Evolutionary conservation across 1,140 invertebrate species (phyloP).

Genomic region (Melanaphis sacchari): DNA sequence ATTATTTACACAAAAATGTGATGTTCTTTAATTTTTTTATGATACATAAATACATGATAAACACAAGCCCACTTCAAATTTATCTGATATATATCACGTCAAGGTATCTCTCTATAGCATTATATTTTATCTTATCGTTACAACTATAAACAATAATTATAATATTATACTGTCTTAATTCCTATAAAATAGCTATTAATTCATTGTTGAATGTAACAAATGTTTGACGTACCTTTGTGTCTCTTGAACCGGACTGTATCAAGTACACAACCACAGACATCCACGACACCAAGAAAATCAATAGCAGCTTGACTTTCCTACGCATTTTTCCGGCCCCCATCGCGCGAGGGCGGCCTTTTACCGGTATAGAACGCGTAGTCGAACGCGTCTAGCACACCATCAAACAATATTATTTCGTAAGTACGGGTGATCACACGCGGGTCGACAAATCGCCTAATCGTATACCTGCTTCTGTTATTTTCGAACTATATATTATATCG

Average conservation of each 20-base stretch:
- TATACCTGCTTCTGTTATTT: background rate
- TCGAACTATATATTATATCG: background rate
- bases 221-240: conserved; percentile 62
- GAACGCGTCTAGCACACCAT: background rate
- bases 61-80: background rate
- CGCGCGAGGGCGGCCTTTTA: background rate
- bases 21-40: background rate
- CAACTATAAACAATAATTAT: background rate
- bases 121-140: background rate
- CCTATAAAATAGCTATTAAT: background rate
- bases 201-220: background rate
- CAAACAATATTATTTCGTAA: background rate
- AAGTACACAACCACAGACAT: conserved; percentile 70
- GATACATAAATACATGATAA: background rate
- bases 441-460: background rate
- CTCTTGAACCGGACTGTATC: conserved; percentile 65
- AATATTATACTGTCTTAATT: background rate
- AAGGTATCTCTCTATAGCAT: background rate
- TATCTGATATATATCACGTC: background rate
- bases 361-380: background rate
- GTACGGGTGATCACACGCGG: background rate
- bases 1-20: background rate
- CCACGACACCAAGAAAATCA: conserved; percentile 68
- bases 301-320: conserved; percentile 68
- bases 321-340: conserved; percentile 63